phyloP scores from a whole-genome alignment of 2,113 vertebrate species.

The Colistium nudipinnis region DNA sequence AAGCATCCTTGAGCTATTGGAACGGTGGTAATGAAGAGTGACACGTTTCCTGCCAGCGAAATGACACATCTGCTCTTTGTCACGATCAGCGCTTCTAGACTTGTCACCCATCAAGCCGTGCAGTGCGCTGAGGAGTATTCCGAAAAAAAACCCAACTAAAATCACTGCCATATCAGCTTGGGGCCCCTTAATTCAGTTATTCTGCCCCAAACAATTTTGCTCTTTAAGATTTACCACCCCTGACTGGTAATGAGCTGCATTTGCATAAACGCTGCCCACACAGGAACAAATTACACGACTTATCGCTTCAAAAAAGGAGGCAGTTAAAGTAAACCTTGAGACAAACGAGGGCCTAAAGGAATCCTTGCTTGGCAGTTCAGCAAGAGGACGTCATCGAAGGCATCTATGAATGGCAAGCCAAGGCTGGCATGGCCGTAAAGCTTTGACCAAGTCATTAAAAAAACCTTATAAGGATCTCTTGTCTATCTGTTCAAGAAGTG shows the following conservation, averaged over 20 bases:
- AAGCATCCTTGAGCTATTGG: slow-evolving; percentile 1
- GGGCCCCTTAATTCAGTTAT: slow-evolving; percentile 3
- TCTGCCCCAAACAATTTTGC: slow-evolving; percentile 19
- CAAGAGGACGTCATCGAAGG: not conserved
- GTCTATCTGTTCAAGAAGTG: not conserved
- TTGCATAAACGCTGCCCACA: slow-evolving; percentile 46
- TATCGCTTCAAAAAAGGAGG: not conserved
- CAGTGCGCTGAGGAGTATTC: not conserved
- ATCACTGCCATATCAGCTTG: slow-evolving; percentile 15
- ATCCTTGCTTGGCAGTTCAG: slow-evolving; percentile 5
- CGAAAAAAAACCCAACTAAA: slow-evolving; percentile 12
- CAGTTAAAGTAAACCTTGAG: slow-evolving; percentile 1
- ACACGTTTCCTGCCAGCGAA: slow-evolving; percentile 26
- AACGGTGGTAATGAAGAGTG: not conserved
- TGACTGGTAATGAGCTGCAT: not conserved
- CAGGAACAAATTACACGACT: slow-evolving; percentile 6
- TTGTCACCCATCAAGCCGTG: slow-evolving; percentile 5
- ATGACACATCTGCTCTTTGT: slow-evolving; percentile 23
- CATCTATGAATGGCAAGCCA: not conserved
- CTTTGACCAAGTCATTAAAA: slow-evolving; percentile 10
- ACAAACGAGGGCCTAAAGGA: slow-evolving; percentile 9
- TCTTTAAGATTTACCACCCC: slow-evolving; percentile 9
- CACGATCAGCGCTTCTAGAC: slow-evolving; percentile 8
- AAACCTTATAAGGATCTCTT: slow-evolving; percentile 6
- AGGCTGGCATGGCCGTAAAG: not conserved